Evolutionary conservation across 1,140 invertebrate genomes (phyloP), one percentile per base, ranked within the genome.

Genomic region (Globodera rostochiensis): DNA sequence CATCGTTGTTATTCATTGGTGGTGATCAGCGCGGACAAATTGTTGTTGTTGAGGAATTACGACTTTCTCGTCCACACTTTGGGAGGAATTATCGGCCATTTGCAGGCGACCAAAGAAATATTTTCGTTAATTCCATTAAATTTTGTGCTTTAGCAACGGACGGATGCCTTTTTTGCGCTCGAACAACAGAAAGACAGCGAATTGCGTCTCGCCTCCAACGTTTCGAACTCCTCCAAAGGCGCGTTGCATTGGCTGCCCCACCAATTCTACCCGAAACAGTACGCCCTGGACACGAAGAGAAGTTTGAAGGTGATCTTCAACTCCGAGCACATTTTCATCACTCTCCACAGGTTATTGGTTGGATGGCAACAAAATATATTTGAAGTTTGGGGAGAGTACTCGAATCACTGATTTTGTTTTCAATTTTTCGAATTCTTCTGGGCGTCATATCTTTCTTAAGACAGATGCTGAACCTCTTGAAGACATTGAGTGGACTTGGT

Each of bases 41-140:
- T 85, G 57, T 79, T 84, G 83, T 53, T 84, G 47, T 66, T 84
- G 19, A 81, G 71, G 13, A 85, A 86, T 75, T 84, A 84, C 60
- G 83, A 84, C 64, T 84, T 85, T 67, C 80, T 84, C 36, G 46
- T 86, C 4, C 50, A 75, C 60, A 78, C 77, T 8, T 83, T 84
- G 15, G 74, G 57, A 8, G 57, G 71, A 15, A 85, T 84, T 45
- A 86, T 84, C 36, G 47, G 70, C 36, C 49, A 78, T 45, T 60
- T 84, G 50, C 83, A 84, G 79, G 77, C 71, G 45, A 77, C 19
- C 11, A 77, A 82, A 25, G 7, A 36, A 82, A 64, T 21, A 4
- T 9, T 13, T 69, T 80, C 15, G 4, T 64, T 47, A 67, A 36
- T 36, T 73, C 21, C 9, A 82, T 71, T 80, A 60, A 45, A 25